A percentile compares a stretch with the other conserved stretches of the same genome.
Evolutionary conservation across 2,888 invertebrate genomes (phyloP).

Genomic region (Alloplasta piceator): DNA sequence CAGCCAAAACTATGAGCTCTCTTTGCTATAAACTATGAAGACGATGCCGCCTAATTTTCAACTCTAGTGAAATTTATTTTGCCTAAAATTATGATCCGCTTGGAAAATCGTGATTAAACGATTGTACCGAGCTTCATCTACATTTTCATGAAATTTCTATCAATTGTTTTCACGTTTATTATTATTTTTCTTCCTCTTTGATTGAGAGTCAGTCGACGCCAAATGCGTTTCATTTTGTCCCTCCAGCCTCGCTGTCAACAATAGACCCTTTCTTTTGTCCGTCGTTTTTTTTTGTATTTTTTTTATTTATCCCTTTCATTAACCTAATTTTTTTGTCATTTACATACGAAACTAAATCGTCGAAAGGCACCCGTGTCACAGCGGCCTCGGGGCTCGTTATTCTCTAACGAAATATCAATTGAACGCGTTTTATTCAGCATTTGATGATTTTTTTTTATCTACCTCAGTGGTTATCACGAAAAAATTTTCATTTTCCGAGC

Average conservation of each 20-base stretch:
- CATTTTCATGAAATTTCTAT: conserved; percentile 25
- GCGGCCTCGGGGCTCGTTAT: conserved; percentile 59
- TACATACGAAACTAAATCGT: conserved; percentile 58
- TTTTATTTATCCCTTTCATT: conserved; percentile 7
- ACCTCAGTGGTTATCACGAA: background rate
- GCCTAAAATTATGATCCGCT: conserved; percentile 44
- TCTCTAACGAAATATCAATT: conserved; percentile 52
- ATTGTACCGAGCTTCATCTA: conserved; percentile 21
- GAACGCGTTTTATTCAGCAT: conserved; percentile 24
- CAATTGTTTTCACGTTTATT: conserved; percentile 4
- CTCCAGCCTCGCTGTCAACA: conserved; percentile 1
- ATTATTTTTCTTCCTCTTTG: conserved; percentile 10
- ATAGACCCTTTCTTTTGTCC: background rate
- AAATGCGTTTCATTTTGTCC: conserved; percentile 10
- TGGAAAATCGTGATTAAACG: conserved; percentile 38
- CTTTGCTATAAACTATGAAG: conserved; percentile 45
- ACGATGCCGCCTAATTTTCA: conserved; percentile 36
- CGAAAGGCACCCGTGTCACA: conserved; percentile 68
- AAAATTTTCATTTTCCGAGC: background rate
- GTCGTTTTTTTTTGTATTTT: background rate
- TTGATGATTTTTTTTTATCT: conserved; percentile 5
- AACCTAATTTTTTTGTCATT: conserved; percentile 27
- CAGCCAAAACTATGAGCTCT: conserved; percentile 32
- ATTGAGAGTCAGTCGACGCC: conserved; percentile 7
- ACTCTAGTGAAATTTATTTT: conserved; percentile 43